phyloP scores from a whole-genome alignment of 2,797 vertebrate species.

The Merluccius polli region DNA sequence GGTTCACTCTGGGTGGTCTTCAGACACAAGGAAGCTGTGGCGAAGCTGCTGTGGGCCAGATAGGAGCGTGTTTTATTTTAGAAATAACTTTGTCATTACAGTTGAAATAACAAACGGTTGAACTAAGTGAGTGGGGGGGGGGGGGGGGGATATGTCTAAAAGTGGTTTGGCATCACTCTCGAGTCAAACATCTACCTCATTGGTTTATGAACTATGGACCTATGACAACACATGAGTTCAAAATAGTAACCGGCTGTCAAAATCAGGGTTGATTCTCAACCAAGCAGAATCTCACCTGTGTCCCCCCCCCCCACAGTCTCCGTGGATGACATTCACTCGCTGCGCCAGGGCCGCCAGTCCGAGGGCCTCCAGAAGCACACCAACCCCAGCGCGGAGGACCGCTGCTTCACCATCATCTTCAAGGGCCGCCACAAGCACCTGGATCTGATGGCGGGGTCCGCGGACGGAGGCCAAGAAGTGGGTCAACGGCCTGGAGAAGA shows the following conservation, averaged over 20 bases:
- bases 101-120: no score
- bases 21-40: background rate
- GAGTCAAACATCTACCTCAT: no score
- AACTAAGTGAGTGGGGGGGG: no score
- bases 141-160: no score
- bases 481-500: conserved; percentile 82
- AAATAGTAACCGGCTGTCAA: background rate
- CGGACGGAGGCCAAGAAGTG: conserved; percentile 85
- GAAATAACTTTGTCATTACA: no score
- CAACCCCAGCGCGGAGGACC: no score
- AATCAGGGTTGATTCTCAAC: background rate
- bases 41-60: background rate
- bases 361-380: conserved; percentile 89
- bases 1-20: background rate
- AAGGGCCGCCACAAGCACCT: conserved; percentile 86
- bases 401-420: conserved; percentile 93
- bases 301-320: conserved; percentile 74
- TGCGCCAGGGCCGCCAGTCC: conserved; percentile 86
- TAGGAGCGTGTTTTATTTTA: background rate
- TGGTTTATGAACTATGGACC: background rate
- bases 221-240: background rate
- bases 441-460: conserved; percentile 86
- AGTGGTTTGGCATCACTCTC: no score
- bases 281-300: background rate
- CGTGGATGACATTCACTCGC: conserved; percentile 83